Evolutionary conservation across 2,888 invertebrate species (phyloP), one percentile per base, ranked within the genome.

Genomic region (Keiferia lycopersicella): DNA sequence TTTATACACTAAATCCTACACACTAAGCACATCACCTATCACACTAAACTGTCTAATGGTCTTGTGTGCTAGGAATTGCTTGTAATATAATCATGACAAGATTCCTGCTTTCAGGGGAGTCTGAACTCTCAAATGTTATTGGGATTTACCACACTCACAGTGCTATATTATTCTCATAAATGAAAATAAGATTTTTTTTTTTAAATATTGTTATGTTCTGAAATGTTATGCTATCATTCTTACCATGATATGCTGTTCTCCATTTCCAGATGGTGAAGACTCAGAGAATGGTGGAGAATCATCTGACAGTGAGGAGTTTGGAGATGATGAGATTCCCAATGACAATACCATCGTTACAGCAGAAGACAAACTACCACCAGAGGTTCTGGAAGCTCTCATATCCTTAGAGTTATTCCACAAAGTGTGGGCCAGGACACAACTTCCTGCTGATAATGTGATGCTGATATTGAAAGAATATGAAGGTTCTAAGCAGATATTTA

Each of bases 341-440:
- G 92, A 87, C 58, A 92, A 88, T 67, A 81, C 84, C 50, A 20
- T 51, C 57, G 78, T 82, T 59, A 76, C 82, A 45, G 81, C 87
- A 63, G 88, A 87, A 67, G 93, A 93, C 53, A 93, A 88, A 71
- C 71, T 94, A 34, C 91, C 93, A 0, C 75, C 93, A 39, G 93
- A 94, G 74, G 81, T 95, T 2, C 81, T 94, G 65, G 94, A 95
- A 83, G 93, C 93, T 10, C 88, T 95, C 26, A 87, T 93, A 62
- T 91, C 93, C 8, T 81, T 93, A 62, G 91, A 93, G 62, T 80
- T 95, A 67, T 91, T 95, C 69, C 87, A 92, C 18, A 94, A 94
- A 86, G 92, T 95, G 50, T 91, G 92, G 86, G 82, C 87, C 6
- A 92, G 92, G 70, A 92, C 93, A 48, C 81, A 86, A 61, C 67